Percentiles rank a stretch among this genome's conserved stretches.
phyloP scores from a whole-genome alignment of 2,888 invertebrate species.

The Baronia brevicornis region DNA sequence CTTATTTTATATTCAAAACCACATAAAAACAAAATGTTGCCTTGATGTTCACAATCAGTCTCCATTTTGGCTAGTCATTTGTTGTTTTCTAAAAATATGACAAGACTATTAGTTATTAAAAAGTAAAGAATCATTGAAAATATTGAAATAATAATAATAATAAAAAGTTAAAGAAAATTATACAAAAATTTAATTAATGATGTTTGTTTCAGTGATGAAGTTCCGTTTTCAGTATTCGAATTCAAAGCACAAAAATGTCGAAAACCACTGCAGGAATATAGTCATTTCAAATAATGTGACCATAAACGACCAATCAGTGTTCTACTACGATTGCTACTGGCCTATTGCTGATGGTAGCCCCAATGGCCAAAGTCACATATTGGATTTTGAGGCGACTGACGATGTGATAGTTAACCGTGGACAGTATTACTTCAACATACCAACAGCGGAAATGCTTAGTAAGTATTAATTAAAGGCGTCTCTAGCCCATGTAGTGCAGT shows the following conservation, averaged over 20 bases:
- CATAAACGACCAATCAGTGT: conserved; percentile 52
- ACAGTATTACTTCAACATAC: conserved; percentile 60
- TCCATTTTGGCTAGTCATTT: too few species aligned
- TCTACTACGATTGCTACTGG: conserved; percentile 68
- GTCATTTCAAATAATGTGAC: conserved; percentile 50
- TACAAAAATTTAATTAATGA: conserved; percentile 2
- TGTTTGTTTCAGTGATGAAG: conserved; percentile 56
- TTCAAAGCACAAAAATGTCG: conserved; percentile 30
- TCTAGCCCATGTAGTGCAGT: too few species aligned
- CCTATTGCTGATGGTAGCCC: conserved; percentile 38
- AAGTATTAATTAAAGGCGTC: conserved; percentile 27
- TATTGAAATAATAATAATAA: not conserved
- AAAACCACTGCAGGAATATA: conserved; percentile 59
- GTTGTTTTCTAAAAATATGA: too few species aligned
- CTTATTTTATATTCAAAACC: too few species aligned
- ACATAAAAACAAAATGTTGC: too few species aligned
- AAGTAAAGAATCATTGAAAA: not conserved
- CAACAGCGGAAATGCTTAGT: conserved; percentile 59
- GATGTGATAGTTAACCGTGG: conserved; percentile 52
- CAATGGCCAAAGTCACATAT: conserved; percentile 48
- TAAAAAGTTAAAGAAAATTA: conserved; percentile 2
- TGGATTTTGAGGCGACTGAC: conserved; percentile 60
- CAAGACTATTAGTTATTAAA: not conserved
- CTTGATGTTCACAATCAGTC: too few species aligned
- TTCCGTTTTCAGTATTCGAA: conserved; percentile 48